A percentile compares a stretch with the other conserved stretches of the same genome.
phyloP scores from a whole-genome alignment of 2,888 invertebrate species.

The Drosophila subquinaria region DNA sequence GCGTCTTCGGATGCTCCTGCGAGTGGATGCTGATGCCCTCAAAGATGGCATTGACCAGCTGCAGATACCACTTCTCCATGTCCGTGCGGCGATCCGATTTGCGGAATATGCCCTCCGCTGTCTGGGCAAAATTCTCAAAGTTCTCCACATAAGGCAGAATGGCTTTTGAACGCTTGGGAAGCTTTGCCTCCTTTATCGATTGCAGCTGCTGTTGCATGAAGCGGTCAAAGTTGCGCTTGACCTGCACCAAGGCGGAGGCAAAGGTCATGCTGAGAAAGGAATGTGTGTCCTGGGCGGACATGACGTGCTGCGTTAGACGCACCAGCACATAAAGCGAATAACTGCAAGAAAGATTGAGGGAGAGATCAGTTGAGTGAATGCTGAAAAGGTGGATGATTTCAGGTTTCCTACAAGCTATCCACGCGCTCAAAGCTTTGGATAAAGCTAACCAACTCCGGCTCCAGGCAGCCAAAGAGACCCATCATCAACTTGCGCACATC shows the following conservation, averaged over 20 bases:
- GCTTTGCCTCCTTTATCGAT: conserved; percentile 91
- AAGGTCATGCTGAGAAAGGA: conserved; percentile 95
- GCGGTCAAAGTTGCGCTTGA: conserved; percentile 95
- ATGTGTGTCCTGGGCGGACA: conserved; percentile 94
- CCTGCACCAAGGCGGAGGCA: conserved; percentile 93
- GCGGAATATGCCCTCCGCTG: conserved; percentile 94
- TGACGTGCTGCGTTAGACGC: conserved; percentile 95
- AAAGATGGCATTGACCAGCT: conserved; percentile 93
- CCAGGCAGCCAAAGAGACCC: conserved; percentile 94
- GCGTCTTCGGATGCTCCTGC: conserved; percentile 95
- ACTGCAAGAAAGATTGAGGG: conserved; percentile 86
- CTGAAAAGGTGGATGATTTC: conserved; percentile 53
- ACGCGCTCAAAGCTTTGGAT: conserved; percentile 94
- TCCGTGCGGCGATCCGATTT: conserved; percentile 95
- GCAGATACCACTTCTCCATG: conserved; percentile 95
- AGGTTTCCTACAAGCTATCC: conserved; percentile 93
- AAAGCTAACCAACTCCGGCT: conserved; percentile 94
- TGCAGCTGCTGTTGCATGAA: conserved; percentile 94
- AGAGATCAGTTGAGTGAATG: background rate
- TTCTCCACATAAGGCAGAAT: conserved; percentile 95
- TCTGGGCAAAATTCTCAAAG: conserved; percentile 95
- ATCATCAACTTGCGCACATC: conserved; percentile 95
- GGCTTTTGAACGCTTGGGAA: conserved; percentile 90
- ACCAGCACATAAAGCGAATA: conserved; percentile 98
- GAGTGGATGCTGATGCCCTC: conserved; percentile 92